Evolutionary conservation across 2,113 vertebrate genomes (phyloP).

Genomic region (Arvicanthis niloticus): DNA sequence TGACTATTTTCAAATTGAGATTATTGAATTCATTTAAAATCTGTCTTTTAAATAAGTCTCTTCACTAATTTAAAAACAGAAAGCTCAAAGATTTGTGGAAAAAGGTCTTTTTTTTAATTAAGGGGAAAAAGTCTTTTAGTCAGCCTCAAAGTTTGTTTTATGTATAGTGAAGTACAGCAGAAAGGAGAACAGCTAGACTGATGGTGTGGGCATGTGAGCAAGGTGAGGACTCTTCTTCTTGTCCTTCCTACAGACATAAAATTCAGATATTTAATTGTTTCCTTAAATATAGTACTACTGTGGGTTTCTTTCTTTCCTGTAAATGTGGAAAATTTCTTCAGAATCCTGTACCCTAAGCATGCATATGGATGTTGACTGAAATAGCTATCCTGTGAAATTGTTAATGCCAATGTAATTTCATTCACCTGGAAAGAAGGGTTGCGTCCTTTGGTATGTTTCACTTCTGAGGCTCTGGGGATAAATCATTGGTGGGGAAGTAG

Average conservation of each 20-base stretch:
- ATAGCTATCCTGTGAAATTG: constrained; percentile 18
- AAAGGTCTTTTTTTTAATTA: no score
- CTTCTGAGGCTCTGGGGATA: not conserved
- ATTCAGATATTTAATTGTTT: not conserved
- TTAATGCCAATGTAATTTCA: not conserved
- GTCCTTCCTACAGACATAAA: not conserved
- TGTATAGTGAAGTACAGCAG: not conserved
- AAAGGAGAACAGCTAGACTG: not conserved
- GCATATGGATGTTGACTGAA: constrained; percentile 5
- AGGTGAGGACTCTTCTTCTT: not conserved
- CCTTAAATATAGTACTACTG: not conserved
- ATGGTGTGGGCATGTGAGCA: not conserved
- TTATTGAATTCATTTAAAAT: not conserved
- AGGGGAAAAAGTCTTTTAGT: no score
- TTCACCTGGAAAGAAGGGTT: not conserved
- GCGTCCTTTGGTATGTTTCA: not conserved
- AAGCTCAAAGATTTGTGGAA: not conserved
- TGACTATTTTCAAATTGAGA: not conserved
- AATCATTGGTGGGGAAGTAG: not conserved
- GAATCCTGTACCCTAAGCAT: not conserved
- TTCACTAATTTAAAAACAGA: not conserved
- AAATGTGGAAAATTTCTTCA: not conserved
- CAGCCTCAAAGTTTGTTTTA: not conserved
- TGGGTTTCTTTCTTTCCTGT: not conserved
- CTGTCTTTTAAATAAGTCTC: not conserved